Evolutionary conservation across 1,140 invertebrate genomes (phyloP).

Genomic region (Daktulosphaira vitifoliae): DNA sequence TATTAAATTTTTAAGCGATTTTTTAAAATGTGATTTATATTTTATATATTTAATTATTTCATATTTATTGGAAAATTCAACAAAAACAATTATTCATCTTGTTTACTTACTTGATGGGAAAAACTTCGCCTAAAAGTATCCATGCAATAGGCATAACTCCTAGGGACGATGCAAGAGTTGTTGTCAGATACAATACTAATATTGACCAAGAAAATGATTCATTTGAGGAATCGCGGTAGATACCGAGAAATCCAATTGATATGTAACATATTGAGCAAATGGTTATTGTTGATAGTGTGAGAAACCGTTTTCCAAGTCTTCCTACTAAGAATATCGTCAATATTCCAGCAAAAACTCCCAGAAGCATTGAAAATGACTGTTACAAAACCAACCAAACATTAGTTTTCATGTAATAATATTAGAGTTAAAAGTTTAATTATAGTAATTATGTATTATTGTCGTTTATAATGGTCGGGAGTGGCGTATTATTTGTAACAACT

Average conservation of each 20-base stretch:
- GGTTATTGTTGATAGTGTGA: not conserved
- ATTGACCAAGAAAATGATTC: not conserved
- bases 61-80: too few relatives aligned
- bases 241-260: conserved; percentile 3
- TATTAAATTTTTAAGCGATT: too few relatives aligned
- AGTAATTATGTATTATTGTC: too few relatives aligned
- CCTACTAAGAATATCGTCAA: conserved; percentile 6
- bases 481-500: too few relatives aligned
- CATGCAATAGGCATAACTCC: conserved; percentile 38
- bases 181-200: not conserved
- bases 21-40: too few relatives aligned
- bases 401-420: too few relatives aligned
- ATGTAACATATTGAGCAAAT: conserved; percentile 18
- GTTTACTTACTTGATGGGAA: conserved; percentile 39
- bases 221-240: not conserved
- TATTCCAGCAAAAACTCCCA: not conserved
- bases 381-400: too few relatives aligned
- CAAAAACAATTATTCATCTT: not conserved
- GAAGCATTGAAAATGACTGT: not conserved
- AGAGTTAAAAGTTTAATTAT: too few relatives aligned
- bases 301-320: conserved; percentile 18
- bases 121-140: conserved; percentile 40
- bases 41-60: too few relatives aligned
- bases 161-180: not conserved
- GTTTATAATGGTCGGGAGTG: too few relatives aligned